These are phyloP conservation scores for Heliconius nattereri DNA, from an alignment of 1,140 invertebrate species.

Conservation along the genomic window DNA sequence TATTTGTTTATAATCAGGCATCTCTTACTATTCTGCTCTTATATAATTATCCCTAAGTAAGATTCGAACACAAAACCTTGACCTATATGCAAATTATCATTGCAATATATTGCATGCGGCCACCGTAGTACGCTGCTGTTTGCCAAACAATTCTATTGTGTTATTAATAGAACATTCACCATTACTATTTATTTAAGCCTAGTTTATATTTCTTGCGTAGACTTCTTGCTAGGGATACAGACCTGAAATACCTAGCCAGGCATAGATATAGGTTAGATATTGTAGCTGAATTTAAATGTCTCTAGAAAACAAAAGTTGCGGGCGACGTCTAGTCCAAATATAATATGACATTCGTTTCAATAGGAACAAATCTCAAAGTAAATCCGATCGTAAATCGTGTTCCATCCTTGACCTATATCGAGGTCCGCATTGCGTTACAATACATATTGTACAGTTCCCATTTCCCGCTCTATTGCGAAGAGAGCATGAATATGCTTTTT, in stretches of 20 bases:
- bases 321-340: neutral
- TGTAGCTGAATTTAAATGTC: no score
- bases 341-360: neutral
- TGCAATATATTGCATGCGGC: neutral
- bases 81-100: neutral
- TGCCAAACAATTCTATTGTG: neutral
- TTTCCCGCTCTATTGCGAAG: neutral
- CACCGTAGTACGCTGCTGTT: neutral
- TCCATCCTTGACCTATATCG: conserved; percentile 36
- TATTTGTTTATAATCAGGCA: no score
- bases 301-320: no score
- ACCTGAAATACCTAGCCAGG: no score
- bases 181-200: neutral
- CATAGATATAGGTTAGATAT: no score
- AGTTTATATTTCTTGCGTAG: no score
- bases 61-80: no score
- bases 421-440: conserved; percentile 36
- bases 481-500: no score
- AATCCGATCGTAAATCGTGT: conserved; percentile 4
- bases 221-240: no score
- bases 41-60: no score
- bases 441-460: conserved; percentile 2
- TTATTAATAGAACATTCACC: neutral
- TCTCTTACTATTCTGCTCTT: no score
- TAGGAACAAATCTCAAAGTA: neutral